Evolutionary conservation across 2,797 vertebrate species (phyloP).

Genomic region (Cottoperca gobio): DNA sequence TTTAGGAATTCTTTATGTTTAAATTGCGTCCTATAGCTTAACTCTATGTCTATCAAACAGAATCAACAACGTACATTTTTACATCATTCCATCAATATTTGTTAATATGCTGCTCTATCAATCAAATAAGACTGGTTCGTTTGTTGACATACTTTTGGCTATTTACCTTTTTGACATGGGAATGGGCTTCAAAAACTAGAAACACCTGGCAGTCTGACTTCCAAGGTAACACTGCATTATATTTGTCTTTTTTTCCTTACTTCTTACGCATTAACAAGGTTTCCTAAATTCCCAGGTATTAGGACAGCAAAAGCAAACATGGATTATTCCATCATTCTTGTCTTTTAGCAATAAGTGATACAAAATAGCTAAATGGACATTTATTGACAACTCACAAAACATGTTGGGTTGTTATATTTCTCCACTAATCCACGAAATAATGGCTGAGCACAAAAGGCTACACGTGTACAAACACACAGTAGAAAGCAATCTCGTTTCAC

Average conservation of each 20-base stretch:
- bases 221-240: not conserved
- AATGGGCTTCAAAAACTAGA: not conserved
- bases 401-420: conserved; percentile 18
- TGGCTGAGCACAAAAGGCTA: conserved; percentile 3
- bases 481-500: conserved; percentile 37
- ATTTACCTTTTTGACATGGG: not conserved
- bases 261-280: not conserved
- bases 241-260: not conserved
- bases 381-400: conserved; percentile 27
- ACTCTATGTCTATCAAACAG: no score
- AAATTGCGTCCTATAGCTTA: no score
- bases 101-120: not conserved
- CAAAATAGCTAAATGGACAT: conserved; percentile 19
- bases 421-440: conserved; percentile 30
- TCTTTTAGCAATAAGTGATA: not conserved
- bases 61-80: no score
- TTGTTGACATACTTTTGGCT: not conserved
- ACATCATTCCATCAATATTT: no score
- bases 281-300: not conserved
- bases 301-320: not conserved
- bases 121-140: not conserved
- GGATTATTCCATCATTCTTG: not conserved
- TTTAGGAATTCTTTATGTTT: no score
- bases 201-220: not conserved
- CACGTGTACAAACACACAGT: conserved; percentile 12